These are phyloP conservation scores for Oryzaephilus surinamensis DNA, from an alignment of 1,140 invertebrate species.

Conservation along the genomic window DNA sequence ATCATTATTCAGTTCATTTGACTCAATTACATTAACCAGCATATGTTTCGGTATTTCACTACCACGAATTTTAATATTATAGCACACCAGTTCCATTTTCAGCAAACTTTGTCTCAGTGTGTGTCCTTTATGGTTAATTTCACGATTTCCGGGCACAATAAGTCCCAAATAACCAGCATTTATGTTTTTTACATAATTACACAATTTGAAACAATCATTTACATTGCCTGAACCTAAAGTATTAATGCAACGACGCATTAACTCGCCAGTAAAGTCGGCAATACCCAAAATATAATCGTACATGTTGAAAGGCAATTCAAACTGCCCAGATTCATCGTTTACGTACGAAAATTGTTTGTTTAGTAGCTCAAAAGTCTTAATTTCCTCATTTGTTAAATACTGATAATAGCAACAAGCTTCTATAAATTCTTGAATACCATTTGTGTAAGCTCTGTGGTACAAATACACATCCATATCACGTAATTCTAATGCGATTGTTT, in stretches of 20 bases:
- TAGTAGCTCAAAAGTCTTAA: conserved; percentile 39
- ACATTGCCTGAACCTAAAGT: conserved; percentile 66
- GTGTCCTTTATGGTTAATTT: conserved; percentile 60
- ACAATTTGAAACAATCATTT: conserved; percentile 61
- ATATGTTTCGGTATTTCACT: conserved; percentile 63
- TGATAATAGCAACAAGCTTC: conserved; percentile 72
- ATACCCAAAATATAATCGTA: conserved; percentile 74
- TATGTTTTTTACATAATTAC: conserved; percentile 59
- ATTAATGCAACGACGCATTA: conserved; percentile 83
- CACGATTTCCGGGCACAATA: conserved; percentile 39
- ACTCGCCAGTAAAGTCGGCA: conserved; percentile 78
- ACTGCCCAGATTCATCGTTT: conserved; percentile 13
- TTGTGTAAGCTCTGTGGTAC: conserved; percentile 62
- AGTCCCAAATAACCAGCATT: conserved; percentile 58
- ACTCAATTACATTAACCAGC: conserved; percentile 45
- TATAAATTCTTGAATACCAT: conserved; percentile 77
- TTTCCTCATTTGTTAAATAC: conserved; percentile 44
- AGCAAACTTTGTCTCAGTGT: conserved; percentile 59
- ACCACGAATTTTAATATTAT: conserved; percentile 69
- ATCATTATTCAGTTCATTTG: conserved; percentile 31
- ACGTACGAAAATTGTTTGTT: conserved; percentile 37
- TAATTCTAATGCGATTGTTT: conserved; percentile 60
- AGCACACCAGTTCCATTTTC: conserved; percentile 80
- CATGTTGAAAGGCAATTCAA: conserved; percentile 41
- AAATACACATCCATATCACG: conserved; percentile 59